Evolutionary conservation across 2,113 vertebrate genomes (phyloP).

Genomic region (Phasianus colchicus): DNA sequence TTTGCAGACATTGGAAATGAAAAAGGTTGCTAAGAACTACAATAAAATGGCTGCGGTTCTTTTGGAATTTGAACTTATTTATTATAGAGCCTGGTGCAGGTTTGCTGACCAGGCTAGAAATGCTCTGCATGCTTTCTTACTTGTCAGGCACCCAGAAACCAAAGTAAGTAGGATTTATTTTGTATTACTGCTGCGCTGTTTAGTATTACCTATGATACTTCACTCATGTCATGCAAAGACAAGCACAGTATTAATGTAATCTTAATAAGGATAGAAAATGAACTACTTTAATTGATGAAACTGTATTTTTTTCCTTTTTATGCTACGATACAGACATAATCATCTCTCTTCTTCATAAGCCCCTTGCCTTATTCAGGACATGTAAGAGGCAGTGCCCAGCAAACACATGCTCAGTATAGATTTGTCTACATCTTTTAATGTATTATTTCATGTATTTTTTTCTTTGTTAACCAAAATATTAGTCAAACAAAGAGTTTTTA

Average conservation of each 20-base stretch:
- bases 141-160: constrained; percentile 74
- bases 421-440: neutral
- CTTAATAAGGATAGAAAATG: neutral
- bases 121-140: constrained; percentile 76
- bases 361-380: neutral
- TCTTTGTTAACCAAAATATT: neutral
- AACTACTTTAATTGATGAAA: rapidly evolving
- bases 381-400: neutral
- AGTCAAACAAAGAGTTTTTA: neutral
- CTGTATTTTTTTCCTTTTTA: neutral
- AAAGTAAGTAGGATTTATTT: constrained; percentile 71
- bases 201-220: neutral
- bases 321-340: neutral
- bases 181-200: neutral
- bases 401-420: neutral
- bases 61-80: constrained; percentile 82
- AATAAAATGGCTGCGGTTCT: constrained; percentile 82
- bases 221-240: neutral
- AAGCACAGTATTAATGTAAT: neutral
- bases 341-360: neutral
- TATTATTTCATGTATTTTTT: neutral
- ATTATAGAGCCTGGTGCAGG: constrained; percentile 79
- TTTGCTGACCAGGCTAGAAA: constrained; percentile 71
- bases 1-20: constrained; percentile 79
- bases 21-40: constrained; percentile 79